Percentiles rank a stretch among this genome's conserved stretches.
phyloP scores from a whole-genome alignment of 2,888 invertebrate species.

The Ophioninae sp. region DNA sequence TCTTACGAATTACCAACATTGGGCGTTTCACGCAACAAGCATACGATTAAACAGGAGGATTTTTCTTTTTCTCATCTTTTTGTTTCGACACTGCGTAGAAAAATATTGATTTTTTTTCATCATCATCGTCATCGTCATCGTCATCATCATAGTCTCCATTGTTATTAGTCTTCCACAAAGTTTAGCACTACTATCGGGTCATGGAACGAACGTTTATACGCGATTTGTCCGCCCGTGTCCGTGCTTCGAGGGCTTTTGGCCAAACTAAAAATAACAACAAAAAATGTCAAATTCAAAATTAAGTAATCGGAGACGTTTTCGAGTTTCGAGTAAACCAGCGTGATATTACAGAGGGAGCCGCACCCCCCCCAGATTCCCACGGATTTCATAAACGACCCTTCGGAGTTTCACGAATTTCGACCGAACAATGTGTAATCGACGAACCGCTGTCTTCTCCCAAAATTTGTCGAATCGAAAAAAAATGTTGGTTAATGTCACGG shows the following conservation, averaged over 20 bases:
- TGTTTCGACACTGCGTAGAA: conserved; percentile 76
- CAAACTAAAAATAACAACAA: neutral
- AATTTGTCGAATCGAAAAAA: too few species aligned
- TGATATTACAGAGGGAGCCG: conserved; percentile 60
- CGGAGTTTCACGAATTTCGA: too few species aligned
- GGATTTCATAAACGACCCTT: too few species aligned
- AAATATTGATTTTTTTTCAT: conserved; percentile 71
- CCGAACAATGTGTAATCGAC: too few species aligned
- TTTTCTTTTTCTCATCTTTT: conserved; percentile 44
- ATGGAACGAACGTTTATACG: conserved; percentile 33
- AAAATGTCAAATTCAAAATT: neutral
- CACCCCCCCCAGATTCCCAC: too few species aligned
- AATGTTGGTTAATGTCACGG: too few species aligned
- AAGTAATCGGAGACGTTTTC: conserved; percentile 47
- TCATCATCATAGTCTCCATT: conserved; percentile 66
- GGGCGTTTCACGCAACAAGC: conserved; percentile 36
- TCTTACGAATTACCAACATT: conserved; percentile 62
- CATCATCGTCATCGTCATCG: conserved; percentile 60
- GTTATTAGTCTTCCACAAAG: conserved; percentile 39
- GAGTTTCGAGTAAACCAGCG: conserved; percentile 69
- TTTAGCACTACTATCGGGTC: conserved; percentile 41
- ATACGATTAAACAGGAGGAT: conserved; percentile 39
- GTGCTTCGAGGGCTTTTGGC: neutral
- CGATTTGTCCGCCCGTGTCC: neutral
- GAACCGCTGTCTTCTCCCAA: too few species aligned